Percentiles rank a stretch among this genome's conserved stretches.
Conservation (phyloP, 1,140 invertebrate species). For the Contarinia nasturtii region DNA sequence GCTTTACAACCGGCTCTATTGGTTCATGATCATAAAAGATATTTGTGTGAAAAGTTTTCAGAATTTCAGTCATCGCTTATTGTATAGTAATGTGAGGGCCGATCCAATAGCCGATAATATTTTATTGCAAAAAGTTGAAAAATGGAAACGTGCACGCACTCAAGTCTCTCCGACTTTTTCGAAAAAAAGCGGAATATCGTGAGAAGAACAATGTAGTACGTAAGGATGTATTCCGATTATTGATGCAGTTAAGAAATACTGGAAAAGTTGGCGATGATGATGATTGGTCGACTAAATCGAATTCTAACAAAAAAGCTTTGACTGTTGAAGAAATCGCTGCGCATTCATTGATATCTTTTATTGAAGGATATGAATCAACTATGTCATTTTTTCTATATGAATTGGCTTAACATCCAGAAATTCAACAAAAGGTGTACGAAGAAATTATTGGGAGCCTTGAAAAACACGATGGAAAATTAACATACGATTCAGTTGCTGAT, state of each 20-base stretch:
- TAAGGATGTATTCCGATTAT: slow-evolving; percentile 36
- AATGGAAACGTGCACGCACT: no score
- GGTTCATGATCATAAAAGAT: no score
- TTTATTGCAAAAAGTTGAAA: no score
- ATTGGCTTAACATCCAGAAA: slow-evolving; percentile 28
- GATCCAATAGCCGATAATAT: no score
- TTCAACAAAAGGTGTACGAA: slow-evolving; percentile 24
- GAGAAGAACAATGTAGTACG: slow-evolving; percentile 24
- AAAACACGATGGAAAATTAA: slow-evolving; percentile 19
- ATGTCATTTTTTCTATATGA: slow-evolving; percentile 26
- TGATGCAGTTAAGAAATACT: slow-evolving; percentile 30
- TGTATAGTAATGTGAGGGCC: no score
- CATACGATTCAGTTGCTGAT: slow-evolving; percentile 26
- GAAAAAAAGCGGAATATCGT: slow-evolving; percentile 27
- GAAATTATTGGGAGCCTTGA: slow-evolving; percentile 21
- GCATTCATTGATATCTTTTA: slow-evolving; percentile 6
- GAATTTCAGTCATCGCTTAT: no score
- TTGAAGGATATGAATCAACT: slow-evolving; percentile 18
- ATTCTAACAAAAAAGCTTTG: not conserved
- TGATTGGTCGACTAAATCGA: not conserved
- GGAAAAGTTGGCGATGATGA: not conserved
- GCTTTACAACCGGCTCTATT: no score
- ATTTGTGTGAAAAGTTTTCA: no score
- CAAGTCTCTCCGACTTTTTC: no score
- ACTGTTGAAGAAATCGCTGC: not conserved